Evolutionary conservation across 1,140 invertebrate genomes (phyloP), one percentile per base, ranked within the genome.

Genomic region (Brachionus rotundiformis): DNA sequence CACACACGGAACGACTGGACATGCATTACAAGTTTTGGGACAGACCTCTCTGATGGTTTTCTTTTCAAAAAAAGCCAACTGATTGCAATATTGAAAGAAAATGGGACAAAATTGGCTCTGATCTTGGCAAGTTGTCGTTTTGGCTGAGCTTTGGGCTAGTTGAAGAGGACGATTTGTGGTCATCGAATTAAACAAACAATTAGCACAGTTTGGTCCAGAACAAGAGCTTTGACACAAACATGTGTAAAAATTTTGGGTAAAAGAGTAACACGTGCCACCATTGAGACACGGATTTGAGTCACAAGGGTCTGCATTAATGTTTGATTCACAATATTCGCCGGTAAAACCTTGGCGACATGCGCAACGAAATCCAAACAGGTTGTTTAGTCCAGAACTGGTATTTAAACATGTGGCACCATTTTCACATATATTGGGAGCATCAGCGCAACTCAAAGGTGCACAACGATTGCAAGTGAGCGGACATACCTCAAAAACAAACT

Each of bases 311-410:
- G 6, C 13, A 19, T 25, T 25, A 25, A 44, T 41, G 27, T 29
- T 79, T 13, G 23, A 59, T 63, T 79, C 76, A 41, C 76, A 79
- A 27, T 79, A 79, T 23, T 79, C 76, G 11, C 76, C 76, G 23
- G 31, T 59, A 25, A 36, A 79, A 3, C 76, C 76, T 19, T 13
- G n/a, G 3, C 25, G 29, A 25, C 76, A 79, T 13, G 10, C 19
- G 16, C 76, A 79, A 2, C 29, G 33, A 29, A 79, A 79, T 3
- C 31, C 76, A 23, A 79, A 36, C 6, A 54, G n/a, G 19, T 27
- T 63, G 4, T 36, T 31, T 13, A 13, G 3, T 1, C 47, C 10
- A 8, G 29, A 25, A 5, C 16, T 19, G 36, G 16, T 31, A n/a
- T 36, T 25, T 3, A 59, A 11, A 27, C 76, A 79, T 23, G 49